Evolutionary conservation across 2,113 vertebrate genomes (phyloP), one percentile per base, ranked within the genome.

Genomic region (Tyrannus savana): DNA sequence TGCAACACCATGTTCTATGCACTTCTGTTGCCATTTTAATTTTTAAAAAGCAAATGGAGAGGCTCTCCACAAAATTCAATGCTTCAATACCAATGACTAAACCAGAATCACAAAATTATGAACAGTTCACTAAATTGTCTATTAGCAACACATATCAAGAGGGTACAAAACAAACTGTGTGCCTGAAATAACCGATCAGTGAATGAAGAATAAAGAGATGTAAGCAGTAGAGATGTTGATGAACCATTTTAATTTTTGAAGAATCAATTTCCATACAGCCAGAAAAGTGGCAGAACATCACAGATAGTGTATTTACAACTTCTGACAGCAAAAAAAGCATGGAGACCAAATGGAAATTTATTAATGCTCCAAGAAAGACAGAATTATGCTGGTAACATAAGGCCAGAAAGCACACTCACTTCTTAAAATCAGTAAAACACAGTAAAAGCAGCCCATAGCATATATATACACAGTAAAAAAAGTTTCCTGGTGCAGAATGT

Each of bases 21-120:
- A 90, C 85, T 93, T 94, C 92, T 94, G 75, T 66, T 94, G 90
- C 95, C 85, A 88, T 97, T 96, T 95, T 90, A 87, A 97, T 87
- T 92, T 95, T 96, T 82, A 88, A 95, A 95, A 93, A 88, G 92
- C 75, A 88, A 95, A 94, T 77, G 79, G 88, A 96, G 94, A 93
- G 85, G 94, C 85, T 85, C 95, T 95, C 88, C 74, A 94, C 88
- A 80, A 94, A 95, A 95, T 93, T 95, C 90, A 97, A 92, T 93
- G 92, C 88, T 1, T 50, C 79, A 80, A 69, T 8, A 92, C 90
- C 72, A 83, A 53, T 55, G 79, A 92, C 88, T 93, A 92, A 96
- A 95, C 88, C 42, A 93, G 94, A 94, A 95, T 86, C 63, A 59
- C 79, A 77, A 39, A 93, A 95, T 90, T 86, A 95, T 77, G 89